A percentile compares a stretch with the other conserved stretches of the same genome.
These are phyloP conservation scores for Drosophila equinoxialis DNA, from an alignment of 1,140 invertebrate genomes.

Conservation along the genomic window DNA sequence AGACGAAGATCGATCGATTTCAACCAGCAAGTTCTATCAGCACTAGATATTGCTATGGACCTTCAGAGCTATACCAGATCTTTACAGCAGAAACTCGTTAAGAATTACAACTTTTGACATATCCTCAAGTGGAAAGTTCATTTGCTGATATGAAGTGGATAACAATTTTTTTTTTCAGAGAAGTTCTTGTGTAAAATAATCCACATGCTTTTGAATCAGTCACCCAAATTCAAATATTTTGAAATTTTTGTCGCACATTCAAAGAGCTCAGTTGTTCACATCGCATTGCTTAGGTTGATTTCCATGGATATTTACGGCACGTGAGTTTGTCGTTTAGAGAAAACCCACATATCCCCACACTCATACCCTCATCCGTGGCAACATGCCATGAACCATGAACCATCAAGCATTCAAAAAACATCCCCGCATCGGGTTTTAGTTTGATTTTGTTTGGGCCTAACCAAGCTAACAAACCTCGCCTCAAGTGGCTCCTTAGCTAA, in stretches of 20 bases:
- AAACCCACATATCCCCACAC: not conserved
- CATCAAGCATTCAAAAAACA: not conserved
- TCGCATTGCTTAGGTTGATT: constrained; percentile 33
- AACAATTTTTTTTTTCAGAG: no score
- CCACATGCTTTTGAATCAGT: no score
- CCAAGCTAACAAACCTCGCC: constrained; percentile 9
- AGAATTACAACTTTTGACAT: no score
- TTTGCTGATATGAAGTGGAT: no score
- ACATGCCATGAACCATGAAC: not conserved
- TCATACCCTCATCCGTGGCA: no score
- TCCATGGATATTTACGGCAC: constrained; percentile 39
- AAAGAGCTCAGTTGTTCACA: not conserved
- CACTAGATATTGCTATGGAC: no score
- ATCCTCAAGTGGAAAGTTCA: no score
- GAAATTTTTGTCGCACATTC: constrained; percentile 41
- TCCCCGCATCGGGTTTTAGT: not conserved
- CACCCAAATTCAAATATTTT: not conserved
- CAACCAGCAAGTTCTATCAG: no score
- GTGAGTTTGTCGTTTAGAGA: constrained; percentile 13
- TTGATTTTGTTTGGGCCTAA: constrained; percentile 16
- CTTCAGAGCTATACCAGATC: no score
- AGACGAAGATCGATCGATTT: no score
- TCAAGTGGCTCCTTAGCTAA: constrained; percentile 14
- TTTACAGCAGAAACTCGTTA: no score
- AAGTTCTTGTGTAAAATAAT: no score